Percentiles rank a stretch among this genome's conserved stretches.
Conservation (phyloP, 2,113 vertebrate genomes). For the Urocynchramus pylzowi region DNA sequence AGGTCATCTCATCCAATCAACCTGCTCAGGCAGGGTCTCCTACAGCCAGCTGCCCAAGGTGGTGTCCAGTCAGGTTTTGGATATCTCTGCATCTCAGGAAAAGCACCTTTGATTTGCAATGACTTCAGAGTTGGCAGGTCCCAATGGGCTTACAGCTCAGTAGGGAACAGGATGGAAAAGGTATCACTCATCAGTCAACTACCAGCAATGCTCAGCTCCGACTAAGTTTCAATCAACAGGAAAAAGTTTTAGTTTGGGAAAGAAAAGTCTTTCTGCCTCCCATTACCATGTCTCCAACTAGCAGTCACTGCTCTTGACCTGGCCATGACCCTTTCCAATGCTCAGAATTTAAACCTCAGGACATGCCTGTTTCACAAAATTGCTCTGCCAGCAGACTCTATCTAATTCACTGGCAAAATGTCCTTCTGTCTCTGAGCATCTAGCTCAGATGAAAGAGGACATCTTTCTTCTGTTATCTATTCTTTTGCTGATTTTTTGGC, state of each 20-base stretch:
- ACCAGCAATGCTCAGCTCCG: neutral
- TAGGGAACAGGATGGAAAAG: neutral
- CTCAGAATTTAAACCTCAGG: neutral
- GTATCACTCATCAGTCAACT: neutral
- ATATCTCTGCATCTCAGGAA: neutral
- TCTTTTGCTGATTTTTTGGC: neutral
- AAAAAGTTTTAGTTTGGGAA: neutral
- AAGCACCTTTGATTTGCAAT: neutral
- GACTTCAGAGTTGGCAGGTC: neutral
- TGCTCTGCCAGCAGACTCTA: neutral
- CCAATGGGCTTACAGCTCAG: neutral
- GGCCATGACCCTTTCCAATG: neutral
- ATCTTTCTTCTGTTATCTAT: neutral
- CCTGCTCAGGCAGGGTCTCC: neutral
- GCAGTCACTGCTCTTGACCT: neutral
- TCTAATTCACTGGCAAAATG: neutral
- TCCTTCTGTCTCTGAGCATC: neutral
- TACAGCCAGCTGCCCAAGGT: neutral
- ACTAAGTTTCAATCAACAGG: neutral
- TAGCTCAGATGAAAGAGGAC: neutral
- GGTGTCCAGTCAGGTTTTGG: neutral
- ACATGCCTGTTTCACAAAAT: neutral
- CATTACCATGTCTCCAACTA: neutral
- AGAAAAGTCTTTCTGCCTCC: neutral
- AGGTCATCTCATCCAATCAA: neutral